Base-by-base conservation (phyloP, 2,113 vertebrate species). In the Oryzias curvinotus region DNA sequence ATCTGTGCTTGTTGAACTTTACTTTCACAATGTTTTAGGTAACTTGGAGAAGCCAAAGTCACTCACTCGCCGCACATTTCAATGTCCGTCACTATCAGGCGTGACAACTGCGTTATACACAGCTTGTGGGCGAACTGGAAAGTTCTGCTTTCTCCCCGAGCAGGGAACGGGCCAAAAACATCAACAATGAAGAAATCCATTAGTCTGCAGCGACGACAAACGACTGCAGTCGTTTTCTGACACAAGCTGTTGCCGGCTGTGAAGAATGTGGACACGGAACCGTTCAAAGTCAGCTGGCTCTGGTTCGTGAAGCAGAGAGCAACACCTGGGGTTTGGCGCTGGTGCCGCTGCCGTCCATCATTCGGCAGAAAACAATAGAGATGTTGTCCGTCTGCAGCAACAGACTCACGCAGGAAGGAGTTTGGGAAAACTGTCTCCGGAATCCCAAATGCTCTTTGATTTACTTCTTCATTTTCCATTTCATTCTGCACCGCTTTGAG, bases 361-460 rank as follows among this genome's bases (percentile, higher is more conserved):
- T 69, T 46, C 65, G 56, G 56, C 46, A 89, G 61, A 65, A 85
- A 90, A 93, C 90, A 93, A 91, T 80, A 63, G 83, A 21, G 46
- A 79, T 77, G 83, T 80, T 85, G 82, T 85, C 68, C 78, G 85
- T 82, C 59, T 64, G 72, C 67, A 21, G 71, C 80, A 73, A 25
- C 82, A 82, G 81, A 86, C 85, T 86, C 81, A 75, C 87, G 75
- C 87, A 88, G 72, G 90, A 83, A 91, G 75, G 77, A 83, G 77
- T 68, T 85, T 90, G 90, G 89, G 92, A 91, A 14, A 67, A n/a
- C 64, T 6, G 70, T 66, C 67, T 71, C 69, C 63, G 73, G 68
- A 73, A 82, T 51, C 56, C 16, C 25, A 59, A 25, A 66, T 6
- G 28, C 12, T 56, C 65, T 64, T 52, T 50, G 57, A 71, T 55